phyloP scores from a whole-genome alignment of 2,888 invertebrate genomes.

The Anoplius nigerrimus region DNA sequence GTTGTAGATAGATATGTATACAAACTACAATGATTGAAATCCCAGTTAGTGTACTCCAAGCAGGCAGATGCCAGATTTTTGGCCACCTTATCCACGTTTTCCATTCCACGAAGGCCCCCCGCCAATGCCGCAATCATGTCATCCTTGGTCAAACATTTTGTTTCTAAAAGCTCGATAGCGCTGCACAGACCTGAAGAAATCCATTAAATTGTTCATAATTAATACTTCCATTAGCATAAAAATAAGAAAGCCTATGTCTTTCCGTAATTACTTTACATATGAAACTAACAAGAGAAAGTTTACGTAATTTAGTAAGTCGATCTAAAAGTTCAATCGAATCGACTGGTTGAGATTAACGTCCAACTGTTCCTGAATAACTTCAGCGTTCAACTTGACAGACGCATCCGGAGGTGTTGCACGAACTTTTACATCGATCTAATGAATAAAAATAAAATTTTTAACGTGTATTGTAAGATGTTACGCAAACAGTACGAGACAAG shows the following conservation, averaged over 20 bases:
- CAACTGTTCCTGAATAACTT: too few relatives aligned
- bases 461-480: not conserved
- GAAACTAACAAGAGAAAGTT: not conserved
- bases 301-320: not conserved
- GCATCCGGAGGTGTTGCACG: too few relatives aligned
- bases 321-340: too few relatives aligned
- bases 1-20: constrained; percentile 37
- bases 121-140: constrained; percentile 48
- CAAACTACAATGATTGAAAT: constrained; percentile 45
- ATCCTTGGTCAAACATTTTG: constrained; percentile 47
- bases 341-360: too few relatives aligned
- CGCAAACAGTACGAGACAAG: not conserved
- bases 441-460: not conserved
- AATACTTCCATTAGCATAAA: not conserved
- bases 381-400: too few relatives aligned
- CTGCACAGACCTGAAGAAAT: constrained; percentile 36
- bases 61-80: constrained; percentile 38
- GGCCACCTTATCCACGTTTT: constrained; percentile 36
- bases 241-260: not conserved
- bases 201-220: not conserved
- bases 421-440: constrained; percentile 6
- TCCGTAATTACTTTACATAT: constrained; percentile 3
- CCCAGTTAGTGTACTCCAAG: constrained; percentile 30
- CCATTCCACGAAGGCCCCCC: constrained; percentile 38
- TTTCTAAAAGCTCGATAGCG: constrained; percentile 41